A percentile compares a stretch with the other conserved stretches of the same genome.
Evolutionary conservation across 37 sponge, comb jelly and placozoan genomes (phyloP).

Genomic region (Crambe crambe): DNA sequence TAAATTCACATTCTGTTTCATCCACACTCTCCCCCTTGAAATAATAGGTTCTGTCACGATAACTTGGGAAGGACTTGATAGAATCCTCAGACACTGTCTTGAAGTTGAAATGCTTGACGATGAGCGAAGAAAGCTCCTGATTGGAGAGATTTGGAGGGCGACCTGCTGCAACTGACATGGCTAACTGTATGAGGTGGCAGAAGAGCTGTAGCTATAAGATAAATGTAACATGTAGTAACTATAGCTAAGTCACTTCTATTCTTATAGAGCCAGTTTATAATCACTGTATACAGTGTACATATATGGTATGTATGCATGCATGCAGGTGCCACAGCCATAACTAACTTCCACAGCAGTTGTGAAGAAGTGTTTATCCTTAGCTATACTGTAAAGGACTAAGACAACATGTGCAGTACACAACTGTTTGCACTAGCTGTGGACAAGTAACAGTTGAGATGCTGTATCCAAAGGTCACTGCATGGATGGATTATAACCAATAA

Average conservation of each 20-base stretch:
- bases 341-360: no score
- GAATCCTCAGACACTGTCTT: background rate
- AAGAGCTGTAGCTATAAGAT: background rate
- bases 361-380: no score
- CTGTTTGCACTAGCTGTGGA: no score
- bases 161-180: slow-evolving; percentile 5
- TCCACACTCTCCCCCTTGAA: background rate
- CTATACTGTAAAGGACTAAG: no score
- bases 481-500: no score
- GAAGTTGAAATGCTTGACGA: background rate
- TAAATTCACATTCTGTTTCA: background rate
- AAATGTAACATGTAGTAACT: background rate
- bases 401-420: no score
- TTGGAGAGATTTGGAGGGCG: background rate
- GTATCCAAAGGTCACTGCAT: no score
- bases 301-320: no score
- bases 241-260: background rate
- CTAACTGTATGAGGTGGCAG: background rate
- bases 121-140: background rate
- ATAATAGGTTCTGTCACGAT: background rate
- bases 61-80: slow-evolving; percentile 7
- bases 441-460: no score
- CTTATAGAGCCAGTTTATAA: no score
- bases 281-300: no score
- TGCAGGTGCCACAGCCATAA: no score